These are phyloP conservation scores for Drosophila engyochracea DNA, from an alignment of 2,888 invertebrate species.

Conservation along the genomic window DNA sequence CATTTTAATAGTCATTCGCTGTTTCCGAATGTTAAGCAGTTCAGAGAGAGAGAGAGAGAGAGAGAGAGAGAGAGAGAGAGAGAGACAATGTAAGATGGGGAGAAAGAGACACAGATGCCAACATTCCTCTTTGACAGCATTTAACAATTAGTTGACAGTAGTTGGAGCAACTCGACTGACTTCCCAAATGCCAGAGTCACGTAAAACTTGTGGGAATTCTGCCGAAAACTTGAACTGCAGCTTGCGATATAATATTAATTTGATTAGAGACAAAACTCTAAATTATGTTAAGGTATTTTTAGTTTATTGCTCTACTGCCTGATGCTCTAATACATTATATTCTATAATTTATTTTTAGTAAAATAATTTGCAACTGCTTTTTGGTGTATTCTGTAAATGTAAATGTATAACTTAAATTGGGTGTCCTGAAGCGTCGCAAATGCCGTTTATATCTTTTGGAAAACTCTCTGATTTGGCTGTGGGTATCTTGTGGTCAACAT, in stretches of 20 bases:
- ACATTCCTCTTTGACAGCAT: constrained; percentile 46
- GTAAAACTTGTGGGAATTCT: constrained; percentile 13
- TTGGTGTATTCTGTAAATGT: constrained; percentile 10
- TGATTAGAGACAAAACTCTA: constrained; percentile 18
- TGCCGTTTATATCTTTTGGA: not conserved
- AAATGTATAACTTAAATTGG: not conserved
- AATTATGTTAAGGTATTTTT: constrained; percentile 17
- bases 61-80: not conserved
- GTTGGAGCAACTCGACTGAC: not conserved
- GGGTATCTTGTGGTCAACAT: constrained; percentile 3
- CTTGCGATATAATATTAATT: constrained; percentile 25
- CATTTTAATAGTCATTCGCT: constrained; percentile 45
- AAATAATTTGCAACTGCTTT: constrained; percentile 34
- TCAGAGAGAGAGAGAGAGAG: not conserved
- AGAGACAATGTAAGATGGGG: not conserved
- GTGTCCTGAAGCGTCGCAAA: not conserved
- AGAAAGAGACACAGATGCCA: not conserved
- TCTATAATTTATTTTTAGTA: constrained; percentile 51
- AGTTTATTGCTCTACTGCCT: not conserved
- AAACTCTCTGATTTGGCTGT: not conserved
- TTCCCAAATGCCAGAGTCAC: constrained; percentile 21
- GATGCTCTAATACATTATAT: constrained; percentile 53
- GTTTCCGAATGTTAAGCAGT: constrained; percentile 33
- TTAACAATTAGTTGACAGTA: constrained; percentile 57
- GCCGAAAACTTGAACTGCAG: constrained; percentile 2